Evolutionary conservation across 2,888 invertebrate genomes (phyloP), one percentile per base, ranked within the genome.

Genomic region (Caenorhabditis afra): DNA sequence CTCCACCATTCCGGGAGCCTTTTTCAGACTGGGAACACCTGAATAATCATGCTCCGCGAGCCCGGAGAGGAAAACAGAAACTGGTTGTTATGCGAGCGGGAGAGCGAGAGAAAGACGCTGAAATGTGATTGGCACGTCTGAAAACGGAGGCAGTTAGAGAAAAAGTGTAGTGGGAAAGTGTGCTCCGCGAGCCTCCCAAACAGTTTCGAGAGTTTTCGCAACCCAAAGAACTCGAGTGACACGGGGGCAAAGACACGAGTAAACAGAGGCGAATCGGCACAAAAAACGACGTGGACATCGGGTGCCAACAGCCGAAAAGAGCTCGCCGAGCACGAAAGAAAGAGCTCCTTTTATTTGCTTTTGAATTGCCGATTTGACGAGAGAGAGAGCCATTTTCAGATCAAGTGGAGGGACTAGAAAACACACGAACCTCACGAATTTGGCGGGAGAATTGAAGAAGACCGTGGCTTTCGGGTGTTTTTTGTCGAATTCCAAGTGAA

Each of bases 401-500:
- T 7, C 4, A 29, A 29, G 3, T 7, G 29, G 4, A 29, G 29
- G 29, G 29, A 29, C 29, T 29, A 29, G 29, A 29, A 29, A 29
- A 3, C 29, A 29, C 29, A 52, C 22, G 22, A n/a, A 73, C 79
- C 79, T 79, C 1, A 79, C 45, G 45, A 79, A 79, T 20, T 79
- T 79, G 0, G 79, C 79, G 0, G 79, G 73, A 2, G 79, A 73
- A 52, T 79, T 70, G 23, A 79, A 49, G 14, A 57, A 68, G 0
- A 73, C 62, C 1, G 67, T 73, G 0, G 66, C 50, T n/a, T 23
- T 23, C 12, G 77, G 77, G 35, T 77, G 73, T 12, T 50, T 73
- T 29, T 44, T 22, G 44, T 55, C 65, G 35, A 70, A 62, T 62
- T 45, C 74, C 23, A 66, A 52, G 47, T 61, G 74, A 22, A 73